Percentiles rank a stretch among this genome's conserved stretches.
These are phyloP conservation scores for Amphimedon queenslandica DNA, from an alignment of 37 sponge, comb jelly and placozoan species.

Conservation along the genomic window DNA sequence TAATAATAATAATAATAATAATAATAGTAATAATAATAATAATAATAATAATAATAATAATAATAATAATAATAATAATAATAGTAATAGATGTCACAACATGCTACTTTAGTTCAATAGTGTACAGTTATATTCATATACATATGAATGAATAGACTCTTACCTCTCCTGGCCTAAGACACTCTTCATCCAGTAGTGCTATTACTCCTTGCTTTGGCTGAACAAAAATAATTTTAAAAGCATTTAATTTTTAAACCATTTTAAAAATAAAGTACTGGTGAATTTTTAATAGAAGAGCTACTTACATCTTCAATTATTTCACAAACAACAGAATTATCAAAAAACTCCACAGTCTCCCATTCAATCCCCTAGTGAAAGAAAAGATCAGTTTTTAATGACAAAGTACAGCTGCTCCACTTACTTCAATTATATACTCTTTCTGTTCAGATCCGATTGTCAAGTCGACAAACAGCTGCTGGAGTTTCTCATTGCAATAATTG, in stretches of 20 bases:
- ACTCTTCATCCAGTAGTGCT: slow-evolving; percentile 82
- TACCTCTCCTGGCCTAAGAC: slow-evolving; percentile 79
- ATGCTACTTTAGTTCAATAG: no score
- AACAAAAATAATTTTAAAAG: neutral
- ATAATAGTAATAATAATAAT: no score
- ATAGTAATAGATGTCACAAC: no score
- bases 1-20: no score
- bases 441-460: slow-evolving; percentile 77
- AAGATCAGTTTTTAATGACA: no score
- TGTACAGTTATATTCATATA: no score
- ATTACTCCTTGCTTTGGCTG: slow-evolving; percentile 73
- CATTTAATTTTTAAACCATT: neutral
- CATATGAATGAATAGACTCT: no score
- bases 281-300: neutral
- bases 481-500: slow-evolving; percentile 93
- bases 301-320: slow-evolving; percentile 83
- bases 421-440: slow-evolving; percentile 83
- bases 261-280: neutral
- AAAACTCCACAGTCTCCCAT: slow-evolving; percentile 80
- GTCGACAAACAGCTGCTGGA: slow-evolving; percentile 89
- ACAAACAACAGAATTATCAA: slow-evolving; percentile 84
- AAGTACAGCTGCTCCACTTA: no score
- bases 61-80: no score
- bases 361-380: slow-evolving; percentile 54
- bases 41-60: no score